Base-by-base conservation (phyloP, 2,113 vertebrate genomes). In the Lontra canadensis region DNA sequence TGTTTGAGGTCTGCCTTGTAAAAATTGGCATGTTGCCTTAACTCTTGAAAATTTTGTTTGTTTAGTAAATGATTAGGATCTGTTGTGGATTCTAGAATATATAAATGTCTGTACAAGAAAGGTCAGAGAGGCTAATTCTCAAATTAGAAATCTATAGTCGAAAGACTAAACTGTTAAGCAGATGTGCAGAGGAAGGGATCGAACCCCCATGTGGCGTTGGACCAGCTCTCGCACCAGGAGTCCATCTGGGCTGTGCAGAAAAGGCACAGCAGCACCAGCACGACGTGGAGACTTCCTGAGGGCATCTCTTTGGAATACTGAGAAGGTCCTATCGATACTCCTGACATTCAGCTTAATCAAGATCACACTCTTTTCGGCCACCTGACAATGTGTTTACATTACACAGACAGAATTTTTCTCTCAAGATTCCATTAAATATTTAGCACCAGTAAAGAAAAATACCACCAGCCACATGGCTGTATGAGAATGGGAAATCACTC, bases 341-440 rank as follows among this genome's bases (percentile, higher is more conserved):
- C 88, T 98, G 98, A 98, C 98, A 96, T 96, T 97, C 95, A 97
- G 98, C 88, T 97, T 98, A 97, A 98, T 98, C 97, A 98, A 98
- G 96, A 98, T 96, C 78, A 96, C 97, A 98, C 97, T 95, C 88
- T 98, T 90, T 97, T 84, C 34, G 82, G 69, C 88, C 98, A 76
- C 88, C 93, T 96, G 95, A 86, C 95, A 91, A 59, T 14, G 3
- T 94, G 81, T 97, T 98, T 98, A 92, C 87, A 97, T 98, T 91
- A 67, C 61, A 55, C 69, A 97, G 95, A 87, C 49, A 94, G 71
- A 96, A 9, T 63, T 95, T 96, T 96, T 94, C 55, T 97, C 97
- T 97, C 97, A 17, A 96, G 88, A 94, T 97, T 97, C 85, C 95
- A 96, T 98, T 98, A 98, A 98, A 98, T 96, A 97, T 95, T 97